These are phyloP conservation scores for Muscicapa striata DNA, from an alignment of 2,797 vertebrate genomes.

Conservation along the genomic window DNA sequence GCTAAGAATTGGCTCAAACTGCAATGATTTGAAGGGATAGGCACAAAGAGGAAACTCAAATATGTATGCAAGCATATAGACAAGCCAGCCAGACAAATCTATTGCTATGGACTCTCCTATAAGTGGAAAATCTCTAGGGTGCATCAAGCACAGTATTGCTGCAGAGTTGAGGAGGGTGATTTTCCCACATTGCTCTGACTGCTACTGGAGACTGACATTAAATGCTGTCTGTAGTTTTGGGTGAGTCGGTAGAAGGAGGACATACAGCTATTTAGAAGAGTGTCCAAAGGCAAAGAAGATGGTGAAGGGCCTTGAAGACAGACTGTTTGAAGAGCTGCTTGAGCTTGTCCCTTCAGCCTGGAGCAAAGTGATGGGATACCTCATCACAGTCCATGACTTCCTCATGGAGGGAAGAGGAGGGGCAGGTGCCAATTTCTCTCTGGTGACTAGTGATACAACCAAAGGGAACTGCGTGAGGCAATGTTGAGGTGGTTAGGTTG, in stretches of 20 bases:
- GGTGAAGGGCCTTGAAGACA: neutral
- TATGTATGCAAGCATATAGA: neutral
- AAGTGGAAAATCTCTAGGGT: neutral
- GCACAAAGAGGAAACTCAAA: neutral
- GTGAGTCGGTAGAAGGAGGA: neutral
- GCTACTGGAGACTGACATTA: too few relatives aligned
- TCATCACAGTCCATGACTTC: neutral
- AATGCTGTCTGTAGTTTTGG: neutral
- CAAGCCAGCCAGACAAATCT: neutral
- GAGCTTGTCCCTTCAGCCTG: neutral
- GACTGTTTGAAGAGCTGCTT: neutral
- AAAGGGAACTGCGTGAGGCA: neutral
- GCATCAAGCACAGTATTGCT: neutral
- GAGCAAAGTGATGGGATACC: rapidly evolving
- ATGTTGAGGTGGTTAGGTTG: neutral
- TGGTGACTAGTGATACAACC: neutral
- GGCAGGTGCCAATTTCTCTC: neutral
- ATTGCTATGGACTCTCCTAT: neutral
- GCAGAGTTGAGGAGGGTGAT: neutral
- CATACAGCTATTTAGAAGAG: neutral
- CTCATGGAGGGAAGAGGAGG: neutral
- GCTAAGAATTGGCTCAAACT: neutral
- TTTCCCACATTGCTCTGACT: neutral
- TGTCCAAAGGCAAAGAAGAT: neutral
- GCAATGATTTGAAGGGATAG: neutral